Base-by-base conservation (phyloP, 2,113 vertebrate genomes). In the Lycaon pictus region DNA sequence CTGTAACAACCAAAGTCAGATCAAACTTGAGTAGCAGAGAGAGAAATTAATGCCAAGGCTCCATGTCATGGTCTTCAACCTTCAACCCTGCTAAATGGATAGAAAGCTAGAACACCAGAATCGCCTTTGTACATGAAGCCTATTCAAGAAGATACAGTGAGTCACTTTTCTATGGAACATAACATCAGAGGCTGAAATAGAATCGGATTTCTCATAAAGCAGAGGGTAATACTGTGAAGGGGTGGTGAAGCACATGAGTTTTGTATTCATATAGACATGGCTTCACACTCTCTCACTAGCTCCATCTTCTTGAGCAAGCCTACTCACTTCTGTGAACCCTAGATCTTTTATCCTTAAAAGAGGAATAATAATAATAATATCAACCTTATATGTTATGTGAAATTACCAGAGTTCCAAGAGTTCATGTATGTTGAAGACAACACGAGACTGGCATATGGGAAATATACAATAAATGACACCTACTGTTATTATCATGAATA, bases 241-340 rank as follows among this genome's bases (percentile, higher is more conserved):
- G 20, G 10, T 3, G 11, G 5, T 13, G 43, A 85, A 56, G 48
- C 0, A 12, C 4, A 1, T 3, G 55, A 22, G 27, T 20, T 13
- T 37, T 17, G 7, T 32, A 20, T 60, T 56, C 5, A 53, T 11
- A 37, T 19, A 63, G n/a, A 56, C 5, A 0, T 35, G 29, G 80
- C 90, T 43, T 51, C 92, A 77, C 22, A 22, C 20, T 60, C 32
- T 12, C 62, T 35, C 11, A 12, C 4, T 23, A 63, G 25, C 22
- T 88, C 60, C 53, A 29, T 7, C 25, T 77, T 37, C 85, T 72
- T 56, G 60, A 53, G 15, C 48, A 74, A 84, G 29, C 35, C 35
- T 53, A 12, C 58, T 32, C 11, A 17, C 19, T 43, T 94, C 63
- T 55, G 1, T 1, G 27, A 53, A 58, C 22, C 69, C 37, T 51